These are phyloP conservation scores for Sphaeramia orbicularis DNA, from an alignment of 2,797 vertebrate genomes.

Conservation along the genomic window DNA sequence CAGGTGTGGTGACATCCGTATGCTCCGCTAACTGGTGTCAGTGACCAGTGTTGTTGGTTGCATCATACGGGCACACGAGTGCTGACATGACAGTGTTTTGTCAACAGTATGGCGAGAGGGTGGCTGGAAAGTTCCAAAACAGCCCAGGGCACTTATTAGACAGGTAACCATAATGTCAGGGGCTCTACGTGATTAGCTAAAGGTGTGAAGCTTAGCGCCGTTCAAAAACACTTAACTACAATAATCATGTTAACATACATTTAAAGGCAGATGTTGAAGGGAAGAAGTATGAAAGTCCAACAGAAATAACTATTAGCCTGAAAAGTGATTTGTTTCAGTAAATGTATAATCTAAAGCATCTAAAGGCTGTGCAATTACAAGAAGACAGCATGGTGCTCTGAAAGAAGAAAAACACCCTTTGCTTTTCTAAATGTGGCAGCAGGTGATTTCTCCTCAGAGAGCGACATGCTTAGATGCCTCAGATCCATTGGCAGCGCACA, in stretches of 20 bases:
- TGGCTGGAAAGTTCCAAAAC: slow-evolving; percentile 80
- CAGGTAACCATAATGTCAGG: slow-evolving; percentile 51
- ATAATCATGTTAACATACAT: slow-evolving; percentile 11
- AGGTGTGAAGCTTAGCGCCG: slow-evolving; percentile 29
- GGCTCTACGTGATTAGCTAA: slow-evolving; percentile 41
- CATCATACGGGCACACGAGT: slow-evolving; percentile 53
- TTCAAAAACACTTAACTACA: slow-evolving; percentile 28
- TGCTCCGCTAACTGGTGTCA: slow-evolving; percentile 35
- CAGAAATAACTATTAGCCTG: neutral
- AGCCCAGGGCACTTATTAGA: slow-evolving; percentile 45
- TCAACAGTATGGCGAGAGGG: slow-evolving; percentile 75
- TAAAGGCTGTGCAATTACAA: slow-evolving; percentile 13
- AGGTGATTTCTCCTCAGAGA: slow-evolving; percentile 74
- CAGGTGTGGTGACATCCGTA: slow-evolving; percentile 44
- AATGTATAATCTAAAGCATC: neutral
- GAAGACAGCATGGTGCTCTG: slow-evolving; percentile 31
- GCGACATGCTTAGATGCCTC: slow-evolving; percentile 67
- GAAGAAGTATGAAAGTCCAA: neutral
- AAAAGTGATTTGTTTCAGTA: neutral
- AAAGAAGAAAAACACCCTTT: slow-evolving; percentile 45
- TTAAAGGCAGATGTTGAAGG: slow-evolving; percentile 7
- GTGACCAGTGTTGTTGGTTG: slow-evolving; percentile 72
- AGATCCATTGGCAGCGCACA: slow-evolving; percentile 70
- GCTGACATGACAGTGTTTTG: slow-evolving; percentile 71
- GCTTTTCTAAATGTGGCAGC: slow-evolving; percentile 72